Conservation (phyloP, 2,113 vertebrate species). For the Hippolais icterina region DNA sequence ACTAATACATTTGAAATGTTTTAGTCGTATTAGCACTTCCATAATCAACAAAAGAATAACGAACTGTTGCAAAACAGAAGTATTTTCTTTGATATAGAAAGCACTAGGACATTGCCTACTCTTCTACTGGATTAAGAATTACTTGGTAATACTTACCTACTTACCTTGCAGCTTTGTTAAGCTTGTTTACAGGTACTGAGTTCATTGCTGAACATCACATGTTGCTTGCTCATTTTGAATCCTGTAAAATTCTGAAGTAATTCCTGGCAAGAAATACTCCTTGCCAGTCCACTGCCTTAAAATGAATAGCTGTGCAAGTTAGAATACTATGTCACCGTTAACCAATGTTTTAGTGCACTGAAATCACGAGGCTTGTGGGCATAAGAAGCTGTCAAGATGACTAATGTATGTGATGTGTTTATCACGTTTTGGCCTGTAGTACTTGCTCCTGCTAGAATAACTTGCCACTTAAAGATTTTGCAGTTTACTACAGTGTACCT, state of each 20-base stretch:
- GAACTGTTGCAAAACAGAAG: background rate
- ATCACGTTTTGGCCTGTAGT: background rate
- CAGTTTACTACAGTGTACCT: background rate
- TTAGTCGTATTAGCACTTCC: background rate
- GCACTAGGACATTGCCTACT: rapidly evolving
- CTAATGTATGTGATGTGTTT: background rate
- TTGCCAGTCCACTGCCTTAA: background rate
- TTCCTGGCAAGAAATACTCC: background rate
- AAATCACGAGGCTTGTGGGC: background rate
- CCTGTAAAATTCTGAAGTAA: background rate
- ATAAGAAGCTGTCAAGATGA: background rate
- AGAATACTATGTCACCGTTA: background rate
- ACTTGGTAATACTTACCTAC: background rate
- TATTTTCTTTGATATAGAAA: background rate
- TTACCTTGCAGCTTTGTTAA: background rate
- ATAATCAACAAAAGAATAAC: background rate
- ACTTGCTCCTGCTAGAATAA: background rate
- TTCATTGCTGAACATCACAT: background rate
- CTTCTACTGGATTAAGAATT: background rate
- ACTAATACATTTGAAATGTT: background rate
- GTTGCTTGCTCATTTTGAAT: background rate
- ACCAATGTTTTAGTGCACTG: background rate
- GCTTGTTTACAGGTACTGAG: background rate
- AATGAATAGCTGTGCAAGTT: background rate
- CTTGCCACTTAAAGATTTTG: background rate